These are phyloP conservation scores for Oncorhynchus mykiss DNA, from an alignment of 2,113 vertebrate genomes.

Conservation along the genomic window DNA sequence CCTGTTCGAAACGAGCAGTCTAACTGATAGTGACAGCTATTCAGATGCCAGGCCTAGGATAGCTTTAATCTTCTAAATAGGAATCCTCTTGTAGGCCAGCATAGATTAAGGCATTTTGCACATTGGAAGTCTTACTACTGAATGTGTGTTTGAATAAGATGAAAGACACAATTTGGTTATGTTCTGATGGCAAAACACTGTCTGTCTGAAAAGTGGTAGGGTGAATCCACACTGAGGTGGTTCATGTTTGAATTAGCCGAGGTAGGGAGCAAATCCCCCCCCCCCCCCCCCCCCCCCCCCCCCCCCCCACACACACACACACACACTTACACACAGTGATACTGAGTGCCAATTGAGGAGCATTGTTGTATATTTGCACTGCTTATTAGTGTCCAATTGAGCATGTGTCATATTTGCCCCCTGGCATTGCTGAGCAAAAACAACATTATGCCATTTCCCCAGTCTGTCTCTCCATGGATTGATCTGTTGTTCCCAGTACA, in stretches of 20 bases:
- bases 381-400: conserved; percentile 73
- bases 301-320: conserved; percentile 12
- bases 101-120: neutral
- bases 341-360: conserved; percentile 54
- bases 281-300: too few species aligned
- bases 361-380: conserved; percentile 60
- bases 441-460: conserved; percentile 62
- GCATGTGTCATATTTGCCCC: conserved; percentile 63
- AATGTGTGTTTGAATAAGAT: neutral
- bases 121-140: conserved; percentile 2
- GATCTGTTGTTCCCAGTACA: conserved; percentile 64
- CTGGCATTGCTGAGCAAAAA: conserved; percentile 57
- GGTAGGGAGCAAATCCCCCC: neutral
- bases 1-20: conserved; percentile 21
- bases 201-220: conserved; percentile 17
- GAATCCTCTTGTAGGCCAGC: neutral
- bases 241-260: conserved; percentile 36
- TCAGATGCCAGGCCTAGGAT: conserved; percentile 12
- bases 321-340: conserved; percentile 30
- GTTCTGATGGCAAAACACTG: conserved; percentile 10
- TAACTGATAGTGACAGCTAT: conserved; percentile 31
- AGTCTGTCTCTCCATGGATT: conserved; percentile 62
- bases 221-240: conserved; percentile 30
- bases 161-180: conserved; percentile 6
- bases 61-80: conserved; percentile 13